A percentile compares a stretch with the other conserved stretches of the same genome.
phyloP scores from a whole-genome alignment of 2,797 vertebrate species.

The Brachyalestes nurse region DNA sequence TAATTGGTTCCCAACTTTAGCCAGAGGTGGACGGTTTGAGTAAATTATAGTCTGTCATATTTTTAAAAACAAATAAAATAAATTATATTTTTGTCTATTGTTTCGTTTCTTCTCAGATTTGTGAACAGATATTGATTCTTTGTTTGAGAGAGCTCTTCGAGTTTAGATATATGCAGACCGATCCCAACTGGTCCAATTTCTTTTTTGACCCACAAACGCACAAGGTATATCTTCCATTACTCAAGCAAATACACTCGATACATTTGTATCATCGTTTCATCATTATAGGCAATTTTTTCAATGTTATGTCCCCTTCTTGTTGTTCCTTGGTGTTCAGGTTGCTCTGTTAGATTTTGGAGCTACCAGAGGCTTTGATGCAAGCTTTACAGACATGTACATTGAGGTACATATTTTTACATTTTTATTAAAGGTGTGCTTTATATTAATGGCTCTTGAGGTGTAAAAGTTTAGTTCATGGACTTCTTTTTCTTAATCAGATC shows the following conservation, averaged over 20 bases:
- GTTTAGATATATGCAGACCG: conserved; percentile 97
- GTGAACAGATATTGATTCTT: conserved; percentile 87
- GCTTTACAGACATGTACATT: conserved; percentile 93
- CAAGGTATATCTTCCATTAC: conserved; percentile 76
- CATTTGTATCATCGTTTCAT: not conserved
- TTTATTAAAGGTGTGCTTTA: not conserved
- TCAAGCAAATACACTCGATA: not conserved
- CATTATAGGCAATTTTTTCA: not conserved
- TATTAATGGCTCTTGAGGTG: not conserved
- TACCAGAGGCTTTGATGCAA: conserved; percentile 88
- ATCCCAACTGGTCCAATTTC: conserved; percentile 99
- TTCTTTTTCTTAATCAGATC: conserved; percentile 71
- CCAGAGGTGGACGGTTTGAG: not conserved
- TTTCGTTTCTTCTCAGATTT: conserved; percentile 80
- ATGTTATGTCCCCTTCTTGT: not conserved
- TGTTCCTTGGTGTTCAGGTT: conserved; percentile 75
- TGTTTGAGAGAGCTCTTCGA: conserved; percentile 95
- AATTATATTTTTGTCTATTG: too few relatives aligned
- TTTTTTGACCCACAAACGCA: conserved; percentile 92
- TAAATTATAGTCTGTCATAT: not conserved
- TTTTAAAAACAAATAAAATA: too few relatives aligned
- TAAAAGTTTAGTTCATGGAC: not conserved
- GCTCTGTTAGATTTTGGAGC: conserved; percentile 96
- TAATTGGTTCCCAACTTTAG: not conserved
- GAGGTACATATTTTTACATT: conserved; percentile 76